Evolutionary conservation across 2,888 invertebrate species (phyloP).

Genomic region (Omphaloscelis lunosa): DNA sequence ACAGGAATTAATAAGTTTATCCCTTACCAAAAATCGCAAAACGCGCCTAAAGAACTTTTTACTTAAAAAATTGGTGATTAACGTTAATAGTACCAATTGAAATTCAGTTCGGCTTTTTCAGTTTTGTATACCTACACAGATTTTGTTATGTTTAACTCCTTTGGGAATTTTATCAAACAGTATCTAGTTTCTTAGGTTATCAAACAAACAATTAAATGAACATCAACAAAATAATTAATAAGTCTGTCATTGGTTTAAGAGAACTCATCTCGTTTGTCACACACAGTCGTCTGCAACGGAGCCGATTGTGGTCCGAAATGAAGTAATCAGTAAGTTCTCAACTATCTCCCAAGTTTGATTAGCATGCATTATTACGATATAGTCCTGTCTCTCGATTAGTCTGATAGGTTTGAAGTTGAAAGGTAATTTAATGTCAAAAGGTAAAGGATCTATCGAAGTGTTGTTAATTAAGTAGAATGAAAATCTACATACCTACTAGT

Average conservation of each 20-base stretch:
- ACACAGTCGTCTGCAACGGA: slow-evolving; percentile 34
- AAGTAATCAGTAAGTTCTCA: slow-evolving; percentile 47
- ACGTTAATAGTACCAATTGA: too few relatives aligned
- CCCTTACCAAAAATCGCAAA: too few relatives aligned
- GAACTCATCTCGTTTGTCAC: slow-evolving; percentile 34
- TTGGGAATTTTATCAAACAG: neutral
- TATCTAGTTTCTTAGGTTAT: neutral
- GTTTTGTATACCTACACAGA: neutral
- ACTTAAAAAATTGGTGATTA: too few relatives aligned
- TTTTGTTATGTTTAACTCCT: neutral
- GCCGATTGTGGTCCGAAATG: slow-evolving; percentile 11
- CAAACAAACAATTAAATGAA: slow-evolving; percentile 10
- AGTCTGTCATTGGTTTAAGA: slow-evolving; percentile 18
- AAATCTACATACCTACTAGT: neutral
- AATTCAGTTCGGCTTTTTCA: neutral
- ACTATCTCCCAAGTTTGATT: slow-evolving; percentile 48
- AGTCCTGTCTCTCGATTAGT: neutral
- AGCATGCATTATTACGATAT: slow-evolving; percentile 25
- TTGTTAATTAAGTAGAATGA: neutral
- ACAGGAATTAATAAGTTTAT: too few relatives aligned
- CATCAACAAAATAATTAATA: slow-evolving; percentile 26
- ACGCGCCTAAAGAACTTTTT: too few relatives aligned
- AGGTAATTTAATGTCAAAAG: slow-evolving; percentile 4
- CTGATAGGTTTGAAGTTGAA: slow-evolving; percentile 1
- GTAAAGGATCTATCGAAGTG: neutral